These are phyloP conservation scores for Acomys russatus DNA, from an alignment of 2,797 vertebrate species.

Conservation along the genomic window DNA sequence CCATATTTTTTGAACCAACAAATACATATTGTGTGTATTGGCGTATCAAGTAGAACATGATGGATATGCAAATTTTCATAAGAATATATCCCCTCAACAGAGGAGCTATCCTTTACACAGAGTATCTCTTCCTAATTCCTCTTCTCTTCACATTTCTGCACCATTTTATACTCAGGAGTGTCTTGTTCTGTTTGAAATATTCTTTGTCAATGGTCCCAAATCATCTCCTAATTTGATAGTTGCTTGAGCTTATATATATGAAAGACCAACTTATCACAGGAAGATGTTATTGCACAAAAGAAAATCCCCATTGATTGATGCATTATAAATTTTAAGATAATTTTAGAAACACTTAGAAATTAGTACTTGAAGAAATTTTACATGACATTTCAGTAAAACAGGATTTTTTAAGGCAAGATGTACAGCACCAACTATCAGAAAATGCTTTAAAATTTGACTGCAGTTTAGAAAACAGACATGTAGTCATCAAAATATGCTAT, in stretches of 20 bases:
- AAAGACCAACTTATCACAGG: neutral
- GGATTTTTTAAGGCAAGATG: constrained; percentile 18
- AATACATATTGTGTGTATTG: constrained; percentile 63
- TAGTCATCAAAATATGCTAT: neutral
- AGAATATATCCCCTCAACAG: neutral
- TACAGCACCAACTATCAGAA: neutral
- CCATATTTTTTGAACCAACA: constrained; percentile 44
- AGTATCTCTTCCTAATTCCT: constrained; percentile 8
- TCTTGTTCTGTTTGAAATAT: neutral
- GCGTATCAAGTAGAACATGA: neutral
- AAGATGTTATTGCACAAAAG: neutral
- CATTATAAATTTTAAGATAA: constrained; percentile 1
- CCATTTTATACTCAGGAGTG: constrained; percentile 9
- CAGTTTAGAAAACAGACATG: constrained; percentile 6
- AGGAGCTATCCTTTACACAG: neutral
- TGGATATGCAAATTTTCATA: constrained; percentile 46
- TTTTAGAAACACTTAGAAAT: neutral
- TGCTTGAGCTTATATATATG: neutral
- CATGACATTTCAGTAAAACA: neutral
- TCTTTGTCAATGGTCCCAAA: neutral
- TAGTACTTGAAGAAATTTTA: constrained; percentile 15
- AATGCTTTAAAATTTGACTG: neutral
- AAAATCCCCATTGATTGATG: neutral
- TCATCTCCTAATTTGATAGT: neutral
- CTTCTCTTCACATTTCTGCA: constrained; percentile 31